These are phyloP conservation scores for Sarcophaga caerulescens DNA, from an alignment of 2,888 invertebrate species.

Conservation along the genomic window DNA sequence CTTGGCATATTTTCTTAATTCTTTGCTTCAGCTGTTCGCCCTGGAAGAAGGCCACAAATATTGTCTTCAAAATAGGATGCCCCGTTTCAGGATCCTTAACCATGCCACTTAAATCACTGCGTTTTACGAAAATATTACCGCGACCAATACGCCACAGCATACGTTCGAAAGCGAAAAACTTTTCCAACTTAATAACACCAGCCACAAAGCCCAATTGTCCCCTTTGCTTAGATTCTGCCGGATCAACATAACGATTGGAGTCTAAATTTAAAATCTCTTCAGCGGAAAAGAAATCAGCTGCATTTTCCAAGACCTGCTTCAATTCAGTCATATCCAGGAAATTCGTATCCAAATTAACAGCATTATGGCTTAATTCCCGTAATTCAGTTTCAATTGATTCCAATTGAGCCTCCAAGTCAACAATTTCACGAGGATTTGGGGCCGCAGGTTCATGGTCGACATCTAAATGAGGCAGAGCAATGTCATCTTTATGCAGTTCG, in stretches of 20 bases:
- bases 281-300: conserved; percentile 83
- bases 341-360: conserved; percentile 95
- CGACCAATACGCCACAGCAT: conserved; percentile 94
- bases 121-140: conserved; percentile 91
- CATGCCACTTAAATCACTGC: conserved; percentile 88
- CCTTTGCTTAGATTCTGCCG: conserved; percentile 82
- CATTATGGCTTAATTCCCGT: conserved; percentile 95
- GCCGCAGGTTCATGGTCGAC: conserved; percentile 86
- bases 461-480: conserved; percentile 85
- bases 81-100: conserved; percentile 88
- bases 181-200: conserved; percentile 91
- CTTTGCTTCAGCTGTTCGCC: conserved; percentile 92
- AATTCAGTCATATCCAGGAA: conserved; percentile 95
- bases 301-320: conserved; percentile 94
- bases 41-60: conserved; percentile 91
- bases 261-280: conserved; percentile 78
- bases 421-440: conserved; percentile 89
- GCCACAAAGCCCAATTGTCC: conserved; percentile 87
- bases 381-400: conserved; percentile 98
- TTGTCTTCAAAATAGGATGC: conserved; percentile 88
- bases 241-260: conserved; percentile 86
- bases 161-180: conserved; percentile 91
- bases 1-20: conserved; percentile 94
- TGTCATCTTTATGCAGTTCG: conserved; percentile 89
- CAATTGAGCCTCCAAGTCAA: conserved; percentile 91